A percentile compares a stretch with the other conserved stretches of the same genome.
phyloP scores from a whole-genome alignment of 1,140 invertebrate genomes.

The Orussus abietinus region DNA sequence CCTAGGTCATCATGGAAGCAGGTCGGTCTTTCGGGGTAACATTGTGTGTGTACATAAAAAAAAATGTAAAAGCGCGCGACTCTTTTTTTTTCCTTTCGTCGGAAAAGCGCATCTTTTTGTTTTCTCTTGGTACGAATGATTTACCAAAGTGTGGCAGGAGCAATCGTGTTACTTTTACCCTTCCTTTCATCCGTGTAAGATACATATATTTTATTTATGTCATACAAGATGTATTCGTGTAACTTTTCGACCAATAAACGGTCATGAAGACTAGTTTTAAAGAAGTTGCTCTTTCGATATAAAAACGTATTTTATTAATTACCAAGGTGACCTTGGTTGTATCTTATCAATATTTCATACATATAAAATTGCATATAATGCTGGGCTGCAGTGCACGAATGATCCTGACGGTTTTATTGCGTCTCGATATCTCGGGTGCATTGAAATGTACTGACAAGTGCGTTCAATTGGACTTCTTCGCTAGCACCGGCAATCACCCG shows the following conservation, averaged over 20 bases:
- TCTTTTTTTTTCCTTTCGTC: conserved; percentile 5
- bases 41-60: too few relatives aligned
- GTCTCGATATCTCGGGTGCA: conserved; percentile 58
- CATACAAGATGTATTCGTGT: conserved; percentile 31
- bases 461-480: conserved; percentile 82
- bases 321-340: too few relatives aligned
- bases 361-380: too few relatives aligned
- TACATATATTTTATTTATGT: conserved; percentile 17
- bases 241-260: conserved; percentile 37
- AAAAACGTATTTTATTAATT: too few relatives aligned
- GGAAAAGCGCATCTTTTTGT: conserved; percentile 10
- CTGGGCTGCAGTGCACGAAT: too few relatives aligned
- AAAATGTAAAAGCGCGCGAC: too few relatives aligned
- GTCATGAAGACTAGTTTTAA: too few relatives aligned
- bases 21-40: too few relatives aligned
- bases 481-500: conserved; percentile 71
- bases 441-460: conserved; percentile 76
- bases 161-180: conserved; percentile 12
- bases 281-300: too few relatives aligned
- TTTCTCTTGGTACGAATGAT: conserved; percentile 16
- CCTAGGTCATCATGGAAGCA: too few relatives aligned
- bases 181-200: conserved; percentile 12
- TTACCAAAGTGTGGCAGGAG: conserved; percentile 19
- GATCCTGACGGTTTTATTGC: too few relatives aligned
- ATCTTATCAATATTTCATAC: too few relatives aligned